A percentile compares a stretch with the other conserved stretches of the same genome.
Conservation (phyloP, 2,797 vertebrate species). For the Ctenopoma kingsleyae region DNA sequence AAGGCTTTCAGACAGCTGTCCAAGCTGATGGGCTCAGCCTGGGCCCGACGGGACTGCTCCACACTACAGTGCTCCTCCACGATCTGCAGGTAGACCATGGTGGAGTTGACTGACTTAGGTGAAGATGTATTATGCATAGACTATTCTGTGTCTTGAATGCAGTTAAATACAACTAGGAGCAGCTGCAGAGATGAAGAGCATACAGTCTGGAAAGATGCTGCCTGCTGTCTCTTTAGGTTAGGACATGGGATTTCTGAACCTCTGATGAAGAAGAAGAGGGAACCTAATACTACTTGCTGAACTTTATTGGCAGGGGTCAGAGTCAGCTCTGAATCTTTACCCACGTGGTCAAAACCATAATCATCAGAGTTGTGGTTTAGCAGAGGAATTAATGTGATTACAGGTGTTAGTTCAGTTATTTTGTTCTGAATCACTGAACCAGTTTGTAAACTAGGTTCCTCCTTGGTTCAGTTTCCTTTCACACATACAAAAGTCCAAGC, state of each 20-base stretch:
- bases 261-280: too few relatives aligned
- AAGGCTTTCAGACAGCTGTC: constrained; percentile 97
- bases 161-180: neutral
- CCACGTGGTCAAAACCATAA: constrained; percentile 9
- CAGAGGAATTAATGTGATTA: too few relatives aligned
- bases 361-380: neutral
- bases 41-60: constrained; percentile 93
- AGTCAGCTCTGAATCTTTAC: too few relatives aligned
- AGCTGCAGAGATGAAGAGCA: neutral
- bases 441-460: too few relatives aligned
- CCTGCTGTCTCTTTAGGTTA: too few relatives aligned
- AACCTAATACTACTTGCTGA: too few relatives aligned
- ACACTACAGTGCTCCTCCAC: constrained; percentile 96
- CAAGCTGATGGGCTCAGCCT: constrained; percentile 97
- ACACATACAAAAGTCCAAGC: too few relatives aligned
- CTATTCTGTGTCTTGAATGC: neutral
- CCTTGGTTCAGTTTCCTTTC: too few relatives aligned
- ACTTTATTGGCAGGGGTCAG: neutral
- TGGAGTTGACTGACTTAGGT: neutral
- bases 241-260: too few relatives aligned
- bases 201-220: too few relatives aligned
- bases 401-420: too few relatives aligned
- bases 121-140: neutral
- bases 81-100: constrained; percentile 81
- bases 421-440: too few relatives aligned